Conservation (phyloP, 1,140 invertebrate species). For the Theocolax elegans region DNA sequence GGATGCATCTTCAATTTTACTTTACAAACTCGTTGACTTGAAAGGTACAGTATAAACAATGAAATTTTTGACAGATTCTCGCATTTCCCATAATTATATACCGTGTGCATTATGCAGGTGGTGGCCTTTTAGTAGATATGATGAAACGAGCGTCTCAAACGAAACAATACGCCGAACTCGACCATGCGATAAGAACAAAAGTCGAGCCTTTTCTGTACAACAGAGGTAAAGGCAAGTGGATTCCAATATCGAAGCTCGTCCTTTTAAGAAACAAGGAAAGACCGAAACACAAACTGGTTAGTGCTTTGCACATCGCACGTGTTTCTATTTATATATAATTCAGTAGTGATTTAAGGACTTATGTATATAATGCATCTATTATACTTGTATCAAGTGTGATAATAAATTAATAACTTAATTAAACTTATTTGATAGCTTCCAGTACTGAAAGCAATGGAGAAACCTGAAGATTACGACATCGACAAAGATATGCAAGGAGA, state of each 20-base stretch:
- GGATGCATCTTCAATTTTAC: slow-evolving; percentile 80
- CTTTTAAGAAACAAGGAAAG: slow-evolving; percentile 88
- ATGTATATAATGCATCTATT: no score
- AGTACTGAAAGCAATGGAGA: slow-evolving; percentile 79
- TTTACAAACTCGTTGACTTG: slow-evolving; percentile 87
- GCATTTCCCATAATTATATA: not conserved
- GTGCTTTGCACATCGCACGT: no score
- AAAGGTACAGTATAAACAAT: slow-evolving; percentile 75
- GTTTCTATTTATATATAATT: no score
- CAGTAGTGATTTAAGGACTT: no score
- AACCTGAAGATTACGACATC: slow-evolving; percentile 84
- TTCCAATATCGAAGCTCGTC: slow-evolving; percentile 89
- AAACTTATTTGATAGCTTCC: slow-evolving; percentile 72
- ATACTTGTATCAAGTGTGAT: no score
- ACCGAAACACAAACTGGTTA: slow-evolving; percentile 80
- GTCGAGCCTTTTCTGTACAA: slow-evolving; percentile 95
- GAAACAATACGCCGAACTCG: slow-evolving; percentile 88
- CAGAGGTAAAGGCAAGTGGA: slow-evolving; percentile 87
- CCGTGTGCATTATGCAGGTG: slow-evolving; percentile 70
- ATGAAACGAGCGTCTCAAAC: slow-evolving; percentile 92
- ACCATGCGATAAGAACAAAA: slow-evolving; percentile 89
- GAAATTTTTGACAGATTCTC: not conserved
- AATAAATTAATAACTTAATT: no score
- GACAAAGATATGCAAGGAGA: slow-evolving; percentile 73
- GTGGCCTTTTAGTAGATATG: slow-evolving; percentile 90